Base-by-base conservation (phyloP, 2,797 vertebrate genomes). In the Onychomys leucogaster region DNA sequence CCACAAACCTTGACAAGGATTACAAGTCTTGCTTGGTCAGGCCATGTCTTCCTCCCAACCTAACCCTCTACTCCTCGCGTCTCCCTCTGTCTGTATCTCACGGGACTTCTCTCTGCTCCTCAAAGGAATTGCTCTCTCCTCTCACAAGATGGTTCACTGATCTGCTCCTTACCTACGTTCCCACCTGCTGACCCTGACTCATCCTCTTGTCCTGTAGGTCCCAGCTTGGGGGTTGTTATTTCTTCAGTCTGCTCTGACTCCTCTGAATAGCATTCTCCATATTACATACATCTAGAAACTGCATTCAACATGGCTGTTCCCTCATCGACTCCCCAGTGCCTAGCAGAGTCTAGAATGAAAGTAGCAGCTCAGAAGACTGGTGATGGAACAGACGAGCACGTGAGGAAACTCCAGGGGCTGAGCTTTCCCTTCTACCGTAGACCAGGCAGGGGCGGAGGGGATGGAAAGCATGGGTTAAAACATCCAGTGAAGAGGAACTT, bases 391-490 rank as follows among this genome's bases (percentile, higher is more conserved):
- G 63, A 73, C 78, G 86, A 90, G 27, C 55, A 75, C 9, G 13
- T 1, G 57, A 82, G n/a, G 46, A 92, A 95, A 87, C 55, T 29
- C 41, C 71, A 93, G 46, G 84, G 12, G 27, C 71, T 7, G 75
- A 32, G 12, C 67, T 94, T 78, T 80, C 12, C 5, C 43, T 91
- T 88, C 46, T 25, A 37, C 11, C 92, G n/a, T 1, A 65, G 71
- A 93, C 17, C 34, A 85, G n/a, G n/a, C 12, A 63, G 63, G 76
- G 25, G 34, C 29, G 57, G n/a, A 71, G 29, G 41, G 94, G 14
- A 67, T 52, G 65, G 75, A 81, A 92, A 43, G 0, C 21, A 63
- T 16, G 71, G 41, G 63, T 97, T 96, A 92, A 96, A 94, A 94
- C 11, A 73, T 71, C 52, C 65, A 96, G 71, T 77, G 41, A 92